Evolutionary conservation across 2,113 vertebrate species (phyloP), one percentile per base, ranked within the genome.

Genomic region (Coracopsis vasa): DNA sequence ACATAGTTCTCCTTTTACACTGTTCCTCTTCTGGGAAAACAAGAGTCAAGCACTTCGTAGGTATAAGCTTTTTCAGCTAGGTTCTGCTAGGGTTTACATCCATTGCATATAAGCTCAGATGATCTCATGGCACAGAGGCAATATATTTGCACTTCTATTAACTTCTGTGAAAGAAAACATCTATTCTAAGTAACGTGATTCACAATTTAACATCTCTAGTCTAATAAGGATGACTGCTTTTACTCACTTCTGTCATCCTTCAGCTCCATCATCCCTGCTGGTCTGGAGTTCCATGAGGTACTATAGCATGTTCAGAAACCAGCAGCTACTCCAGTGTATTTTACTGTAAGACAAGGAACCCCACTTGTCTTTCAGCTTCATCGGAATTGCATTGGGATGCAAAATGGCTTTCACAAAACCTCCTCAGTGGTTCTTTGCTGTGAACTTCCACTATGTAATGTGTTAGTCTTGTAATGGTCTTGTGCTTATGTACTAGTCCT

Each of bases 101-200:
- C 16, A 41, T 25, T 12, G 31, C 29, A 29, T 80, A 69, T 80
- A 45, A 62, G 28, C 41, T 88, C 45, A 80, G 56, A 47, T 60
- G 47, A 61, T 75, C 28, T 51, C 56, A 75, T 31, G 10, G 31
- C 66, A 77, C 28, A 80, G 37, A 87, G 13, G 14, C 25, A 72
- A 48, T 45, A 23, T 58, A 15, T 53, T 66, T 71, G 8, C 28
- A 37, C 6, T 13, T 27, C 67, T 83, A 0, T 75, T 79, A 77
- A 79, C 16, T 67, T 72, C 45, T 53, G 20, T 79, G 39, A 53
- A 95, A 91, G 69, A 65, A 89, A 91, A 56, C 1, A 3, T 41
- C 33, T 81, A 1, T 0, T 84, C 44, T 69, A 42, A 64, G 61
- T 51, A 87, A 39, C 8, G 12, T 0, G 0, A 71, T 35, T 94